Evolutionary conservation across 2,797 vertebrate species (phyloP).

Genomic region (Nannoperca obscura): DNA sequence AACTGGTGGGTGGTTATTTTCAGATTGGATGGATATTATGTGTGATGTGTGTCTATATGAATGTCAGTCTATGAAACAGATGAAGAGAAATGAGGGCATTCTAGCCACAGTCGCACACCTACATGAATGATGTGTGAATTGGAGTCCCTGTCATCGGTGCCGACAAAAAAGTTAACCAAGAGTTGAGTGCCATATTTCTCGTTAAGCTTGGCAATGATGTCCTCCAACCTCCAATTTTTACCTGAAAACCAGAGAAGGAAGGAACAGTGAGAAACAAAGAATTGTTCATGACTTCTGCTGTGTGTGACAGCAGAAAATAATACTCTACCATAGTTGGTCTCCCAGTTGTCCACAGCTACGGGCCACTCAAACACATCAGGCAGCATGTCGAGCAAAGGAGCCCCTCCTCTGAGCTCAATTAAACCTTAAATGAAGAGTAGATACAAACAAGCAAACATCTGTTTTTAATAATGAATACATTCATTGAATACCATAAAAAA

Average conservation of each 20-base stretch:
- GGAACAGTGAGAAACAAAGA: background rate
- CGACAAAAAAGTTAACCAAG: slow-evolving; percentile 93
- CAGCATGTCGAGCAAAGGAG: slow-evolving; percentile 88
- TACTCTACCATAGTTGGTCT: slow-evolving; percentile 84
- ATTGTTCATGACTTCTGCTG: background rate
- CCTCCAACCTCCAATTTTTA: slow-evolving; percentile 88
- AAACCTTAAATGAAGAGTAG: slow-evolving; percentile 80
- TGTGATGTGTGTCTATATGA: background rate
- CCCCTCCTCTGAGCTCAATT: slow-evolving; percentile 90
- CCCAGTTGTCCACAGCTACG: slow-evolving; percentile 90
- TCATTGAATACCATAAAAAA: slow-evolving; percentile 15
- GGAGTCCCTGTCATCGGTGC: slow-evolving; percentile 94
- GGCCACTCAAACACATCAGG: slow-evolving; percentile 92
- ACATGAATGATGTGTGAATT: slow-evolving; percentile 94
- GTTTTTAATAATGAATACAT: background rate
- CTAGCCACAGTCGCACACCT: slow-evolving; percentile 77
- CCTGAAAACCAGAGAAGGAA: slow-evolving; percentile 78
- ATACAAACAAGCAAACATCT: slow-evolving; percentile 15
- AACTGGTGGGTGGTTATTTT: slow-evolving; percentile 19
- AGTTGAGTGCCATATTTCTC: slow-evolving; percentile 93
- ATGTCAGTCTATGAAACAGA: background rate
- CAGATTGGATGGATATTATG: background rate
- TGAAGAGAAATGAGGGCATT: background rate
- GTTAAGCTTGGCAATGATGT: slow-evolving; percentile 89
- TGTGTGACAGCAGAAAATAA: slow-evolving; percentile 11